Evolutionary conservation across 2,888 invertebrate genomes (phyloP).

Genomic region (Hirtodrosophila duncani): DNA sequence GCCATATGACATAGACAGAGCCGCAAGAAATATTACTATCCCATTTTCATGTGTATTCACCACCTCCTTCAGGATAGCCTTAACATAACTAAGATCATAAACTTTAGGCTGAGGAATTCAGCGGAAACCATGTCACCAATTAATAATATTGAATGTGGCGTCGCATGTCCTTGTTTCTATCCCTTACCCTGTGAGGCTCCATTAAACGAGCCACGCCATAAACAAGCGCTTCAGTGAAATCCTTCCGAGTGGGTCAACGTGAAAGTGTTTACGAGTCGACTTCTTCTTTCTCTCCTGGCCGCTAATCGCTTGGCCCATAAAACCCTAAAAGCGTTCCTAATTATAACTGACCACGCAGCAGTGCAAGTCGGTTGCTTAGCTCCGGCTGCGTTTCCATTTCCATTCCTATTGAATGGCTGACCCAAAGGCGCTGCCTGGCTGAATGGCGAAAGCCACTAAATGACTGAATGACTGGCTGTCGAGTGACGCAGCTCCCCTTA

Average conservation of each 20-base stretch:
- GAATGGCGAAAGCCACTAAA: conserved; percentile 3
- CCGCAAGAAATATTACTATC: conserved; percentile 12
- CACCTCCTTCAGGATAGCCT: conserved; percentile 6
- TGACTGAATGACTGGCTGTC: too few relatives aligned
- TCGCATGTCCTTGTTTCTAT: too few relatives aligned
- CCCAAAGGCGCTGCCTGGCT: too few relatives aligned
- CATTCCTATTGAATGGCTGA: conserved; percentile 19
- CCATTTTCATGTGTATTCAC: conserved; percentile 15
- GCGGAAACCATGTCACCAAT: conserved; percentile 54
- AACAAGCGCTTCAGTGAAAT: background rate
- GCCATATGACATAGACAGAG: conserved; percentile 11
- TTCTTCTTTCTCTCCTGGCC: conserved; percentile 26
- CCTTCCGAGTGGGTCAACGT: conserved; percentile 38
- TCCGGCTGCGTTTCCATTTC: conserved; percentile 12
- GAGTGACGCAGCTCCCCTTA: too few relatives aligned
- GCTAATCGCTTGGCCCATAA: conserved; percentile 64
- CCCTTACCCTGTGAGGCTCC: too few relatives aligned
- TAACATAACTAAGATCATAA: conserved; percentile 23
- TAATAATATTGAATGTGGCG: conserved; percentile 62
- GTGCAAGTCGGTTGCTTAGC: conserved; percentile 52
- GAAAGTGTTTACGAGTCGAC: conserved; percentile 38
- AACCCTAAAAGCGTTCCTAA: conserved; percentile 55
- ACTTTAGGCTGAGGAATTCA: conserved; percentile 38
- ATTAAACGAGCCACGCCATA: too few relatives aligned
- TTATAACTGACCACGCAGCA: conserved; percentile 74